Evolutionary conservation across 1,140 invertebrate genomes (phyloP), one percentile per base, ranked within the genome.

Genomic region (Drosophila nebulosa): DNA sequence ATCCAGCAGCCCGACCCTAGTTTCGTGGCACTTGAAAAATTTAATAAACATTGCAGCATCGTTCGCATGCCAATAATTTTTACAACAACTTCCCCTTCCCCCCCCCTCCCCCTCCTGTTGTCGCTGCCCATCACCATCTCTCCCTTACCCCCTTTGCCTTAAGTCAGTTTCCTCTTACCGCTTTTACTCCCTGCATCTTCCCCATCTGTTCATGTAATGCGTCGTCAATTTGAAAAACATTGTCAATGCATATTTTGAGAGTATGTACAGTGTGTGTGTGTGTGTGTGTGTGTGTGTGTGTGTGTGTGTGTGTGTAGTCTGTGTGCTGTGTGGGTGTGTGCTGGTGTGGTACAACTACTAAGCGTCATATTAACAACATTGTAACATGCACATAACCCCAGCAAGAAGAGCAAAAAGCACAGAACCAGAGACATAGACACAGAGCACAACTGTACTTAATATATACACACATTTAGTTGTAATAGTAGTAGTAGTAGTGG

Each of bases 21-120:
- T 68, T 57, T 74, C 68, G 69, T 64, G 78, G 74, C 81, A 85
- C 83, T 86, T 86, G 61, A 81, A 85, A 85, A 85, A 85, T 86
- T 85, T 85, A 85, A 85, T 85, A 86, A 85, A 86, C 81, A 78
- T 69, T 78, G 74, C 81, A 71, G 81, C 81, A 85, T 81, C 81
- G 77, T 78, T 86, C 69, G 81, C 81, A 86, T 86, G 81, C 81
- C 81, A 85, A 85, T 85, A 85, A 85, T 86, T 86, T 46, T 86
- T 62, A 64, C 78, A 66, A 22, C 62, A 56, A 65, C 39, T 50
- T 4, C 18, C 21, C 16, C 69, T 14, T 2, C 46, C 35, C 36
- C 27, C 32, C 4, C 30, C 12, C 30, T 22, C 2, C 30, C 58
- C 21, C 32, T 30, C 9, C 7, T 0, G 5, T 9, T 30, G 27